Evolutionary conservation across 2,797 vertebrate species (phyloP).

Genomic region (Anguilla marmorata): DNA sequence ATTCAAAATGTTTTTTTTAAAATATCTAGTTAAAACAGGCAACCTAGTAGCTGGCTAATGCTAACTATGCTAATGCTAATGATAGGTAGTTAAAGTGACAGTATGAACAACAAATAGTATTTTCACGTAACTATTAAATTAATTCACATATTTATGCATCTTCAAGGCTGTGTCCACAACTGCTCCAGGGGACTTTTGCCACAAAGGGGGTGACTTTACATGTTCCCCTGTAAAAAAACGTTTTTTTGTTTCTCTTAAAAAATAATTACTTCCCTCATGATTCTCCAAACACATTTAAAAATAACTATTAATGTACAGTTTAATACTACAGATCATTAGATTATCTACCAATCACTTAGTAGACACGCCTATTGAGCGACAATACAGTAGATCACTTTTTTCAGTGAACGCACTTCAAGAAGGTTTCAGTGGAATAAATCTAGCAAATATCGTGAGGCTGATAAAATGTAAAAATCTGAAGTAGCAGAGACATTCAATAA

Average conservation of each 20-base stretch:
- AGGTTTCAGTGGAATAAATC: not conserved
- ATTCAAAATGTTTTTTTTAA: not conserved
- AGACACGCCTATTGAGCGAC: too few species aligned
- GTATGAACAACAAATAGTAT: not conserved
- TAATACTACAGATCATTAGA: too few species aligned
- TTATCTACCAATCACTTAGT: too few species aligned
- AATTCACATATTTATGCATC: not conserved
- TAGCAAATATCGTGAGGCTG: not conserved
- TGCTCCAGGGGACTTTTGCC: not conserved
- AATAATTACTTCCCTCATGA: not conserved
- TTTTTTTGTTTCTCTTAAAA: too few species aligned
- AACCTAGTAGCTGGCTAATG: not conserved
- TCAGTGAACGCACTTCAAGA: not conserved
- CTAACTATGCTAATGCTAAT: not conserved
- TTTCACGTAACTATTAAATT: not conserved
- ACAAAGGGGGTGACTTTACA: not conserved
- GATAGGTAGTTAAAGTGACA: not conserved
- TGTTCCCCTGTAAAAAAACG: too few species aligned
- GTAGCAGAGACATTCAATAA: not conserved
- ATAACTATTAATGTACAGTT: not conserved
- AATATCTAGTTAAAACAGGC: too few species aligned
- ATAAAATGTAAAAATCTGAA: not conserved
- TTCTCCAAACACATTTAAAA: not conserved
- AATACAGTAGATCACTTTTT: not conserved
- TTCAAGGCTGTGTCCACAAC: not conserved